Base-by-base conservation (phyloP, 1,140 invertebrate genomes). In the Batillaria attramentaria region DNA sequence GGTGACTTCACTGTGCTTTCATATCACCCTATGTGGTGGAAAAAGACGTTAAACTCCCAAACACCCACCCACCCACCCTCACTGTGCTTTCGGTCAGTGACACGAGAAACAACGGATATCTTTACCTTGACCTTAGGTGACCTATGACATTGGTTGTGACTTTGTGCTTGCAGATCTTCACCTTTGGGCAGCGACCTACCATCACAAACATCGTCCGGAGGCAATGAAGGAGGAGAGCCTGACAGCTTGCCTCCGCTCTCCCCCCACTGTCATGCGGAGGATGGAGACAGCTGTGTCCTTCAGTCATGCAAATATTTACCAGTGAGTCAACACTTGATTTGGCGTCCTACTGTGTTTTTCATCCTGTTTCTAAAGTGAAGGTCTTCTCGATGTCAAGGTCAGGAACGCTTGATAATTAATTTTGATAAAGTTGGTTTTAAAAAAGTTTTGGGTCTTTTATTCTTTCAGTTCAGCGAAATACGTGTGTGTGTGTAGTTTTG, bases 261-360 rank as follows among this genome's bases (percentile, higher is more conserved):
- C 73, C 2, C 73, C 73, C 24, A 60, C 73, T 24, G 73, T 75
- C 73, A 65, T 41, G 73, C 35, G 73, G 6, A 16, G 73, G 10
- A 62, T 75, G 73, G 73, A 75, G 57, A 75, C 73, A n/a, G 73
- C 73, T 57, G 54, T 75, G 54, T 75, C 73, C 39, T 75, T 75
- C 43, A 33, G 54, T 3, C 28, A 33, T 3, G 31, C 33, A 57
- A 13, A n/a, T 24, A 54, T 75, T 41, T 60, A 75, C 39, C 13
- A 37, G 73, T 75, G 54, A 39, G 46, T 39, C 13, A 2, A 54
- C 1, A 54, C 10, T 50, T 13, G 10, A 13, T 50, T 13, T 50
- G 10, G 46, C 37, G 18, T 37, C 33, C 37, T 10, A 35, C 37
- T 68, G 6, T 4, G 5, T 68, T 6, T 39, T 35, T 33, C 10